Evolutionary conservation across 1,140 invertebrate genomes (phyloP).

Genomic region (Brachionus plicatilis): DNA sequence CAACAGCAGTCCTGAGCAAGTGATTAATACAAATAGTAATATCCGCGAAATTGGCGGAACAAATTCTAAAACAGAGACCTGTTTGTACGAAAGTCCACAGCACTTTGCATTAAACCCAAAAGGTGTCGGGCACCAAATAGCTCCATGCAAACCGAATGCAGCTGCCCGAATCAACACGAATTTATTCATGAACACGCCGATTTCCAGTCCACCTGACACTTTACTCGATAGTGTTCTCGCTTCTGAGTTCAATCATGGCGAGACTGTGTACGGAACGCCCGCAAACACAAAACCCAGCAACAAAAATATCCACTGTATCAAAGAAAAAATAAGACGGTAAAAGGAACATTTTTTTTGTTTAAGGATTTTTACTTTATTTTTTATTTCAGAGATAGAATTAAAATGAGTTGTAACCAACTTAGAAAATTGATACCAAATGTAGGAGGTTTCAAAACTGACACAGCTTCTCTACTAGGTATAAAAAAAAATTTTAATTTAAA

Average conservation of each 20-base stretch:
- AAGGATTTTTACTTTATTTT: background rate
- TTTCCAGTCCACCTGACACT: background rate
- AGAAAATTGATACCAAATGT: conserved; percentile 23
- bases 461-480: background rate
- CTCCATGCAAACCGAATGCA: background rate
- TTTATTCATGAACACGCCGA: background rate
- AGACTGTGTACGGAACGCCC: background rate
- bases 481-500: background rate
- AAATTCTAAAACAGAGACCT: background rate
- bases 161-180: background rate
- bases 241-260: background rate
- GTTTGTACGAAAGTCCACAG: background rate
- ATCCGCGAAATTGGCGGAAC: background rate
- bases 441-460: background rate
- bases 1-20: background rate
- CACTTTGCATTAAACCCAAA: background rate
- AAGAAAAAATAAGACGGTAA: conserved; percentile 20
- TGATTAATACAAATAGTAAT: background rate
- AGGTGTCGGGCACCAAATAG: background rate
- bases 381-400: conserved; percentile 9
- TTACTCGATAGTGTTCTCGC: background rate
- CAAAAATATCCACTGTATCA: conserved; percentile 16
- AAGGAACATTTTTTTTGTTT: background rate
- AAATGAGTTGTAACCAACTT: conserved; percentile 9
- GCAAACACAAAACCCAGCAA: background rate